phyloP scores from a whole-genome alignment of 1,140 invertebrate genomes.

The Portunus trituberculatus region DNA sequence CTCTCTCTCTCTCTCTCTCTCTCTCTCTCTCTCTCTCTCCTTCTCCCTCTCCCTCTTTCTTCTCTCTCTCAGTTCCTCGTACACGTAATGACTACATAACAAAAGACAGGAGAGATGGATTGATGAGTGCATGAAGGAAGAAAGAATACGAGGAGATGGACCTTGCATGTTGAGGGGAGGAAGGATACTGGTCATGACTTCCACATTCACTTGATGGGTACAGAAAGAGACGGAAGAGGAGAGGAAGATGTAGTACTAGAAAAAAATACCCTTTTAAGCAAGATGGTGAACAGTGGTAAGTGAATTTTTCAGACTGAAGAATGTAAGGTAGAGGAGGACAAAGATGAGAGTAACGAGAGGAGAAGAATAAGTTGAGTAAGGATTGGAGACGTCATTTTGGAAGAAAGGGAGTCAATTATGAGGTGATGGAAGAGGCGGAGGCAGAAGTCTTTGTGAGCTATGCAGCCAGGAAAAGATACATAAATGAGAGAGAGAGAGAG shows the following conservation, averaged over 20 bases:
- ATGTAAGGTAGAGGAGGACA: neutral
- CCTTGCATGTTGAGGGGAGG: neutral
- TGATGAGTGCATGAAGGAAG: neutral
- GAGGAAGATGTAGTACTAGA: neutral
- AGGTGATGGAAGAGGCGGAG: neutral
- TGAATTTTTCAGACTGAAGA: neutral
- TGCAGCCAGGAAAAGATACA: neutral
- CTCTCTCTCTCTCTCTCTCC: conserved; percentile 31
- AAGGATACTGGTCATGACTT: neutral
- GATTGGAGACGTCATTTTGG: neutral
- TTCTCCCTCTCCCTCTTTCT: neutral
- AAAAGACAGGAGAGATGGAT: neutral
- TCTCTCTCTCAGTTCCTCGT: too few relatives aligned
- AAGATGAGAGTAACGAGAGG: neutral
- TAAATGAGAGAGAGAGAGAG: conserved; percentile 40
- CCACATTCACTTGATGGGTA: neutral
- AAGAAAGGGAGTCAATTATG: neutral
- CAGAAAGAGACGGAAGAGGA: neutral
- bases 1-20: conserved; percentile 31
- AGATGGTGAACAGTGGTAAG: neutral
- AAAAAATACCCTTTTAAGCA: neutral
- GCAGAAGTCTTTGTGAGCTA: neutral
- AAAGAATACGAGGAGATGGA: neutral
- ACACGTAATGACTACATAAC: too few relatives aligned
- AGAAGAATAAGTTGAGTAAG: neutral